These are phyloP conservation scores for Toxonevra muliebris DNA, from an alignment of 2,888 invertebrate genomes.

Conservation along the genomic window DNA sequence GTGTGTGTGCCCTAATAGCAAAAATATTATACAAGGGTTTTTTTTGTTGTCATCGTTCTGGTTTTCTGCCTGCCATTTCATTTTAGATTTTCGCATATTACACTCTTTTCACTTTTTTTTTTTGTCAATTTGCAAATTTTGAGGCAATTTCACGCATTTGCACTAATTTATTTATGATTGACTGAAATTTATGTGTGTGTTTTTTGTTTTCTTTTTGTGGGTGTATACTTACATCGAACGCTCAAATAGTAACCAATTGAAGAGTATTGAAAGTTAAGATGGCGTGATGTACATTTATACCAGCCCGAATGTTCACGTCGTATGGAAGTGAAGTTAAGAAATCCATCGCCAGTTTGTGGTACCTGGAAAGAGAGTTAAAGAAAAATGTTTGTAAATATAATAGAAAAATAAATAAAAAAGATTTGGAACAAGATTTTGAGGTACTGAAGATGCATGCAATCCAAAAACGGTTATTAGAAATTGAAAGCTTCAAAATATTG, in stretches of 20 bases:
- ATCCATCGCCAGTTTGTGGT: slow-evolving; percentile 79
- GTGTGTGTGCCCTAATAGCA: slow-evolving; percentile 45
- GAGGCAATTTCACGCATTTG: slow-evolving; percentile 56
- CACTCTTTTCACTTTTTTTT: slow-evolving; percentile 21
- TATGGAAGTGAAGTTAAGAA: slow-evolving; percentile 85
- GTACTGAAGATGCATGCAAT: no score
- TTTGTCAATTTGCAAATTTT: slow-evolving; percentile 28
- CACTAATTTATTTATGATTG: slow-evolving; percentile 41
- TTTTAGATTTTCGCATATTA: no score
- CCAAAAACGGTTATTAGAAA: no score
- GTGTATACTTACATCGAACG: slow-evolving; percentile 79
- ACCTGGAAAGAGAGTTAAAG: slow-evolving; percentile 61
- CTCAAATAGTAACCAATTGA: slow-evolving; percentile 92
- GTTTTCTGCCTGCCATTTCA: slow-evolving; percentile 3
- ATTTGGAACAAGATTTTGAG: no score
- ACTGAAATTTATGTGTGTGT: slow-evolving; percentile 24
- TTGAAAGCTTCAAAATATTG: no score
- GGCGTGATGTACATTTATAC: slow-evolving; percentile 90
- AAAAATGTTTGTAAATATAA: neutral
- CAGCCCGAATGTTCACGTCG: slow-evolving; percentile 85
- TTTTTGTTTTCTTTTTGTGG: slow-evolving; percentile 14
- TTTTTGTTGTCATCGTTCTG: slow-evolving; percentile 34
- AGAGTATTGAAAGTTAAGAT: slow-evolving; percentile 84
- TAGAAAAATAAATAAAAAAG: neutral
- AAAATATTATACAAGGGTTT: slow-evolving; percentile 45